phyloP scores from a whole-genome alignment of 2,113 vertebrate genomes.

The Tachycineta bicolor region DNA sequence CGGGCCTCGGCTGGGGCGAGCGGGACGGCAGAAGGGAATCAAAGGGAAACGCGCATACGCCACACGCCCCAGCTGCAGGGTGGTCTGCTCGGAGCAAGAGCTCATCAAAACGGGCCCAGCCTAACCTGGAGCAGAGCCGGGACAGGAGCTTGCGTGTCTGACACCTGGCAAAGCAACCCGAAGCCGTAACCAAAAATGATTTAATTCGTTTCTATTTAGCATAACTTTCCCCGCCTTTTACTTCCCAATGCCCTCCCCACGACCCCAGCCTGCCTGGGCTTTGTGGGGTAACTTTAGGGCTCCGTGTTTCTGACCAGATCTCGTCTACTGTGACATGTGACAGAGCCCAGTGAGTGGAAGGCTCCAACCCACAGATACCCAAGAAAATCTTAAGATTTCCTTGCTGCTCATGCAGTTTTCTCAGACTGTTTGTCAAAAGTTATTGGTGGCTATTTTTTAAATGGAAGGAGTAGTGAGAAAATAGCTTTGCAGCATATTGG shows the following conservation, averaged over 20 bases:
- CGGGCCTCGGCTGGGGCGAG: neutral
- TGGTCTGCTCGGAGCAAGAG: neutral
- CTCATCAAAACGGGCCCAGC: neutral
- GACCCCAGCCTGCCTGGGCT: neutral
- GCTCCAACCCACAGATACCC: neutral
- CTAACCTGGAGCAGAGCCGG: neutral
- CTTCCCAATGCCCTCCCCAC: neutral
- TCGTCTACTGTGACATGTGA: neutral
- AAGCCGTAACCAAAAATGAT: neutral
- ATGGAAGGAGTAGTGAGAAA: conserved; percentile 34
- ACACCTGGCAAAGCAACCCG: neutral
- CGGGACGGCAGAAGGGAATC: too few relatives aligned
- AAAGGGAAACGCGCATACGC: accelerated
- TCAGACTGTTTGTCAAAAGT: conserved; percentile 24
- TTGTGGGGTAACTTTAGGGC: neutral
- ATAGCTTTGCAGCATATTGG: conserved; percentile 51
- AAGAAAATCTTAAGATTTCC: neutral
- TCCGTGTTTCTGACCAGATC: neutral
- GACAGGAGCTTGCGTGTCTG: neutral
- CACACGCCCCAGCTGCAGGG: neutral
- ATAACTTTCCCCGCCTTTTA: neutral
- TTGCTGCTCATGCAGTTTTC: neutral
- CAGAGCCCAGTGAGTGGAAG: neutral
- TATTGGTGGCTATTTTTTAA: conserved; percentile 55
- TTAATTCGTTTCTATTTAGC: neutral